Percentiles rank a stretch among this genome's conserved stretches.
Evolutionary conservation across 2,797 vertebrate species (phyloP).

Genomic region (Tarsius wallacei): DNA sequence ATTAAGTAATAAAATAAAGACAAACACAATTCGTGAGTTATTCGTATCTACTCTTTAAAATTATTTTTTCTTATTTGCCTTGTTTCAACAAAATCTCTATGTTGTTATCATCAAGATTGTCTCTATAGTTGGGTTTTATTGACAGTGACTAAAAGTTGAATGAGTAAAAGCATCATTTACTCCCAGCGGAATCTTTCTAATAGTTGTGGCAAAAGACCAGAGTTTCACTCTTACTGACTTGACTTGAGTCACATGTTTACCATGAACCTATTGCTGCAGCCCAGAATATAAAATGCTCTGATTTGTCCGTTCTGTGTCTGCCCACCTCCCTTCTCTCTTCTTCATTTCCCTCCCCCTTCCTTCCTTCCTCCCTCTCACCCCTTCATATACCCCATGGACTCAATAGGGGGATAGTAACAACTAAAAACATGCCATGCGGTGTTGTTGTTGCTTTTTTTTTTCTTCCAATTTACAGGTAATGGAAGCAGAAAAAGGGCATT

Average conservation of each 20-base stretch:
- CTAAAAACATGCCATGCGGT: background rate
- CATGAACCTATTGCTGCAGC: background rate
- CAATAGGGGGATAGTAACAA: background rate
- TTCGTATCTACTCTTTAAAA: background rate
- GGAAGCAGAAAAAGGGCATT: background rate
- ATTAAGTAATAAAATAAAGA: background rate
- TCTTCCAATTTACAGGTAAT: background rate
- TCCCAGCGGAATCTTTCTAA: background rate
- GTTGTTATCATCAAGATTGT: background rate
- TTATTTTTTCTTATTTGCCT: background rate
- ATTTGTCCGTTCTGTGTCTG: background rate
- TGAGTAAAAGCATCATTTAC: background rate
- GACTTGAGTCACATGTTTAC: background rate
- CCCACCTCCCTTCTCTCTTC: background rate
- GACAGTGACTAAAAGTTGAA: background rate
- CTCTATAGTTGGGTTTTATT: background rate
- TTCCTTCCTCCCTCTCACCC: rapidly evolving
- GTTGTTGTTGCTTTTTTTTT: background rate
- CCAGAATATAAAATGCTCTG: background rate
- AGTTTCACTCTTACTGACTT: background rate
- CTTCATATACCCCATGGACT: background rate
- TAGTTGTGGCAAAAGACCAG: background rate
- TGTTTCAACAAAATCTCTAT: background rate
- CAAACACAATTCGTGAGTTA: background rate
- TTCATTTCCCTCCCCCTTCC: background rate